phyloP scores from a whole-genome alignment of 1,140 invertebrate genomes.

The Venturia canescens region DNA sequence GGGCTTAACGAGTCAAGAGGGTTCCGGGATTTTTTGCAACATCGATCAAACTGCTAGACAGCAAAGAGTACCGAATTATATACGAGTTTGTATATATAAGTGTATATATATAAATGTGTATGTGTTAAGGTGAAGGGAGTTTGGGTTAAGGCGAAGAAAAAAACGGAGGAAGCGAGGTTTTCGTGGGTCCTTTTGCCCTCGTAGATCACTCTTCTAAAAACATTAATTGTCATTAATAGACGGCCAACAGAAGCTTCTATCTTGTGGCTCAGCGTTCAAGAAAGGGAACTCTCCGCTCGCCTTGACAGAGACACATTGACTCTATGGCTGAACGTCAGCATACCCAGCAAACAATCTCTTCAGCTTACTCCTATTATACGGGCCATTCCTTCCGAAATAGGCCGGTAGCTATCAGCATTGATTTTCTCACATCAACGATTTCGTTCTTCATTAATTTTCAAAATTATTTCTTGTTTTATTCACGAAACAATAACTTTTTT shows the following conservation, averaged over 20 bases:
- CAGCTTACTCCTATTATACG: neutral
- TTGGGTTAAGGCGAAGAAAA: constrained; percentile 13
- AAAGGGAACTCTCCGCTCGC: neutral
- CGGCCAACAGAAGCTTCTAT: constrained; percentile 36
- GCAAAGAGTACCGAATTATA: constrained; percentile 36
- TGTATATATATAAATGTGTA: neutral
- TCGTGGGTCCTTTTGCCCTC: constrained; percentile 37
- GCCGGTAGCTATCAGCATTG: too few relatives aligned
- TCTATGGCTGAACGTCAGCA: constrained; percentile 37
- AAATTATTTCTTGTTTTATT: too few relatives aligned
- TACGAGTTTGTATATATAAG: neutral
- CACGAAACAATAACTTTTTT: too few relatives aligned
- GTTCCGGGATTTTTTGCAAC: constrained; percentile 39
- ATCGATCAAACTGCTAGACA: constrained; percentile 42
- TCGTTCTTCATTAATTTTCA: too few relatives aligned
- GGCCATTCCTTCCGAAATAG: too few relatives aligned
- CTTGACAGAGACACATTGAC: constrained; percentile 42
- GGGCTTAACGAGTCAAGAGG: constrained; percentile 35
- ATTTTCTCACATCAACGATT: too few relatives aligned
- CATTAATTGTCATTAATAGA: constrained; percentile 57
- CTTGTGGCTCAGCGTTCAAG: constrained; percentile 11
- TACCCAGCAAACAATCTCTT: constrained; percentile 30
- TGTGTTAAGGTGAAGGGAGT: constrained; percentile 29
- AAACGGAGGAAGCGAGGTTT: constrained; percentile 46
- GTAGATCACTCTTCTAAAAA: constrained; percentile 49